A percentile compares a stretch with the other conserved stretches of the same genome.
phyloP scores from a whole-genome alignment of 2,113 vertebrate species.

The Upupa epops region DNA sequence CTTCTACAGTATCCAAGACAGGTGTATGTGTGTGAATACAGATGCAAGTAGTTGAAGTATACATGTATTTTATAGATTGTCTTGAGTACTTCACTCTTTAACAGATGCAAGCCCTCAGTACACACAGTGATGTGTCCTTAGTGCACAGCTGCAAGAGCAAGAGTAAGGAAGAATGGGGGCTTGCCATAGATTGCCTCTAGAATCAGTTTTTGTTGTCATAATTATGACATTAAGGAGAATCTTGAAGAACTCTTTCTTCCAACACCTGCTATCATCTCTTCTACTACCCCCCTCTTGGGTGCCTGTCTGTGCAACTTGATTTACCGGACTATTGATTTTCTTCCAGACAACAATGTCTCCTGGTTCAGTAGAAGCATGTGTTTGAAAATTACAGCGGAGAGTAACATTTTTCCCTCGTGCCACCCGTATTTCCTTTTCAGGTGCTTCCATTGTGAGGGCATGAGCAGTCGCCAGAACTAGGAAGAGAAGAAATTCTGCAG shows the following conservation, averaged over 20 bases:
- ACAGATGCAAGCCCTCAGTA: neutral
- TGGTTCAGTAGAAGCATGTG: accelerated
- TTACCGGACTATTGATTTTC: neutral
- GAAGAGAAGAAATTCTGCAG: constrained; percentile 3
- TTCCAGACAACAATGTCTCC: constrained; percentile 69
- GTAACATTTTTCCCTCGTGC: constrained; percentile 61
- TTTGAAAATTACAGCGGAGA: constrained; percentile 79
- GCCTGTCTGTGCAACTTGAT: neutral
- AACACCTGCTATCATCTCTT: neutral
- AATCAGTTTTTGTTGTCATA: neutral
- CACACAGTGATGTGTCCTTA: neutral
- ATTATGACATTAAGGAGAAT: neutral
- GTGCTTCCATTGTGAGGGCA: constrained; percentile 74
- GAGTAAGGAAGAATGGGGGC: neutral
- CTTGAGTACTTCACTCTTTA: neutral
- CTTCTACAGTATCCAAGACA: neutral
- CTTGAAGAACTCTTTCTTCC: neutral
- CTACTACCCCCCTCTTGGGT: neutral
- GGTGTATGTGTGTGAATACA: neutral
- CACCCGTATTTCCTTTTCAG: constrained; percentile 57
- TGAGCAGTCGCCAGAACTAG: constrained; percentile 73
- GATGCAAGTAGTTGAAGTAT: neutral
- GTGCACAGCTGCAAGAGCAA: neutral
- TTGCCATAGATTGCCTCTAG: neutral
- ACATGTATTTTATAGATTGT: neutral